phyloP scores from a whole-genome alignment of 1,140 invertebrate genomes.

The Aphelenchoides besseyi region DNA sequence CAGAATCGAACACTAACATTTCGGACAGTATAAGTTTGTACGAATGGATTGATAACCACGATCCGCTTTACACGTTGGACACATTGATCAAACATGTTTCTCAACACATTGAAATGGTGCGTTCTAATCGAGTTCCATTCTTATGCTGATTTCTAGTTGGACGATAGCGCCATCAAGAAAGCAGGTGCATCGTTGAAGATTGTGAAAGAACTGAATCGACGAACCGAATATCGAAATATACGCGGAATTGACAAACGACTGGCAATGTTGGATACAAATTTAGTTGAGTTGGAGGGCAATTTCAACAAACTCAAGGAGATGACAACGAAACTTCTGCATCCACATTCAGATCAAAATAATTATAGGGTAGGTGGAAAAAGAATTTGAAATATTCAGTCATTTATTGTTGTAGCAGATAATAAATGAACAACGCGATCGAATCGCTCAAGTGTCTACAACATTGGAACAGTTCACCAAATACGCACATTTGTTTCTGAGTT shows the following conservation, averaged over 20 bases:
- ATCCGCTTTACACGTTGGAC: conserved; percentile 40
- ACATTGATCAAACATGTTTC: conserved; percentile 37
- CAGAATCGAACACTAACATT: conserved; percentile 15
- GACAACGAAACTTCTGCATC: neutral
- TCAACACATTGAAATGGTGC: conserved; percentile 40
- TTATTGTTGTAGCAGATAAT: conserved; percentile 20
- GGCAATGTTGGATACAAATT: conserved; percentile 28
- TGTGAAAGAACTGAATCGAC: conserved; percentile 35
- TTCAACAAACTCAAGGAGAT: conserved; percentile 15
- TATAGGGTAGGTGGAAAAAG: neutral
- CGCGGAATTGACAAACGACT: conserved; percentile 44
- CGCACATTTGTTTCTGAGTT: conserved; percentile 32
- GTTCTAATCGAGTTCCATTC: conserved; percentile 19
- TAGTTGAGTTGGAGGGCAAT: conserved; percentile 34
- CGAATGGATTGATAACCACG: conserved; percentile 48
- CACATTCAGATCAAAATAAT: conserved; percentile 13
- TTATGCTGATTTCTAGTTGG: conserved; percentile 12
- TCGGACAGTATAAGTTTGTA: conserved; percentile 43
- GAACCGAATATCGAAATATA: conserved; percentile 43
- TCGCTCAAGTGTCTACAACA: conserved; percentile 20
- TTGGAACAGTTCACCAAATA: conserved; percentile 27
- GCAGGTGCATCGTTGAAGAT: conserved; percentile 23
- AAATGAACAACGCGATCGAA: conserved; percentile 21
- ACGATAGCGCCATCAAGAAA: conserved; percentile 29
- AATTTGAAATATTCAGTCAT: neutral